Percentiles rank a stretch among this genome's conserved stretches.
Evolutionary conservation across 1,140 invertebrate species (phyloP).

Genomic region (Philopotamus ludificatus): DNA sequence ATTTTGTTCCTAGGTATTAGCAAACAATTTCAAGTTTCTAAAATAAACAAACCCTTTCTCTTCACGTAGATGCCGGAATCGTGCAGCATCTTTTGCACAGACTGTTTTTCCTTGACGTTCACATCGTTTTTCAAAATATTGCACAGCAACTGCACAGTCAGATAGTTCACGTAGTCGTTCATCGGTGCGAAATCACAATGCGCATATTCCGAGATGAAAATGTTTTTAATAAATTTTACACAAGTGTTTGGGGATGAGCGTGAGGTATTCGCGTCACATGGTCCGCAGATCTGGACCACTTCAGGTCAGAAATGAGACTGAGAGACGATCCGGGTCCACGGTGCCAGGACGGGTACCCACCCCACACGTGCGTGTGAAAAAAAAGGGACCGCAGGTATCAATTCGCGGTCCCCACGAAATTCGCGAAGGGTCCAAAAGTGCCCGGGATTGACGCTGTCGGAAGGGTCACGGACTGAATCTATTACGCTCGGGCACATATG

Average conservation of each 20-base stretch:
- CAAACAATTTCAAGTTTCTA: too few species aligned
- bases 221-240: too few species aligned
- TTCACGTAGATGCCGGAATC: conserved; percentile 38
- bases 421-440: conserved; percentile 17
- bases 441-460: conserved; percentile 12
- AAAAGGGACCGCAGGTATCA: conserved; percentile 40
- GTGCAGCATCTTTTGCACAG: conserved; percentile 35
- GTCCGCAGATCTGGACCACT: conserved; percentile 5
- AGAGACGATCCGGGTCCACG: not conserved
- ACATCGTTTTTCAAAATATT: conserved; percentile 36
- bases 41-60: conserved; percentile 32
- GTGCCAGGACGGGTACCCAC: not conserved
- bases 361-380: conserved; percentile 16
- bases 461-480: conserved; percentile 15
- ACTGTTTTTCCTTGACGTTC: conserved; percentile 21
- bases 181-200: too few species aligned
- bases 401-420: conserved; percentile 21
- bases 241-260: too few species aligned
- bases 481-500: conserved; percentile 22
- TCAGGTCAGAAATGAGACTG: not conserved
- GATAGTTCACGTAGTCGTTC: conserved; percentile 30
- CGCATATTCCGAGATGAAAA: too few species aligned
- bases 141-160: conserved; percentile 30
- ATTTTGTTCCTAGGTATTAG: too few species aligned
- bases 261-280: not conserved